phyloP scores from a whole-genome alignment of 2,888 invertebrate genomes.

The Mesochorus sp. region DNA sequence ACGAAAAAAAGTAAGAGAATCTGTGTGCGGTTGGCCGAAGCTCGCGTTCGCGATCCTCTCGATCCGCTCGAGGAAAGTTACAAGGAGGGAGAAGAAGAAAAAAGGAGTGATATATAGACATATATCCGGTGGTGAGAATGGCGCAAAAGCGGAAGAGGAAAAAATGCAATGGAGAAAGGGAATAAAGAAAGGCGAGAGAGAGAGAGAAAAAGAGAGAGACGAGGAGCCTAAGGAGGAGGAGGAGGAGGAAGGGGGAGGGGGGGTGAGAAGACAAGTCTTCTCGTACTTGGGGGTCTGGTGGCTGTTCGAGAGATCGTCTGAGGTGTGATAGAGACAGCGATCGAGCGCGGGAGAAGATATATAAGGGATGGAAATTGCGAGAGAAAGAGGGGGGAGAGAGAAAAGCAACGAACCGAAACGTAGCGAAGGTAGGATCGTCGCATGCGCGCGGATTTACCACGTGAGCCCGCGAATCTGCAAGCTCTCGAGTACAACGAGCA shows the following conservation, averaged over 20 bases:
- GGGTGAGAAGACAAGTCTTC: conserved; percentile 10
- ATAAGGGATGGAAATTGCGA: conserved; percentile 36
- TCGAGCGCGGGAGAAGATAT: conserved; percentile 25
- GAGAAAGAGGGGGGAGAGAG: conserved; percentile 52
- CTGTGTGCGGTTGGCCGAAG: conserved; percentile 4
- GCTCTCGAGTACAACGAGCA: conserved; percentile 67
- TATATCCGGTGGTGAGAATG: conserved; percentile 21
- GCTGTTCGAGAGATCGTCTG: conserved; percentile 47
- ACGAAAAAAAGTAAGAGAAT: conserved; percentile 22
- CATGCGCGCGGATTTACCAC: conserved; percentile 80
- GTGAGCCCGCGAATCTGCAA: conserved; percentile 79
- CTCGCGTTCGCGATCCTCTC: background rate
- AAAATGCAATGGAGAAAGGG: conserved; percentile 14
- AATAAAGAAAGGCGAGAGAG: conserved; percentile 7
- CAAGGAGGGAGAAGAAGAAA: conserved; percentile 45
- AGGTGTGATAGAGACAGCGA: conserved; percentile 43
- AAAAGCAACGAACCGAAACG: conserved; percentile 41
- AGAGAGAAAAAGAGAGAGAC: background rate
- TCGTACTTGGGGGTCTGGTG: conserved; percentile 27
- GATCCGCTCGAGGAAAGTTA: conserved; percentile 20
- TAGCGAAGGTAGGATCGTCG: conserved; percentile 71
- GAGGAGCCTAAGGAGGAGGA: background rate
- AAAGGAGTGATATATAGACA: background rate
- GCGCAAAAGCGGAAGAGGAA: conserved; percentile 26
- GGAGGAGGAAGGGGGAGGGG: background rate